phyloP scores from a whole-genome alignment of 2,888 invertebrate species.

The Uloborus plumipes region DNA sequence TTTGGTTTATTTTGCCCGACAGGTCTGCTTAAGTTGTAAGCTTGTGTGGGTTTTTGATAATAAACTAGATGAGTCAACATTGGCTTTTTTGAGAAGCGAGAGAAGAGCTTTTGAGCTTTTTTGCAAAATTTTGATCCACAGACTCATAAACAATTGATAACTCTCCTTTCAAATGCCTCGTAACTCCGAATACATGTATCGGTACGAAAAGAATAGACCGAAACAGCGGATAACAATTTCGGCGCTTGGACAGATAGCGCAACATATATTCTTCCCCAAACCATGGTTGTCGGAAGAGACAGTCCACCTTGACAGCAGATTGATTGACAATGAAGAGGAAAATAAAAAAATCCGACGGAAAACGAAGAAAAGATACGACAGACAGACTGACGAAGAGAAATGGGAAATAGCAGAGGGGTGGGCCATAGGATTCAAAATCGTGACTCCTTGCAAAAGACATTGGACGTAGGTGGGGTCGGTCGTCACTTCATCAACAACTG shows the following conservation, averaged over 20 bases:
- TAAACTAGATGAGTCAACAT: too few relatives aligned
- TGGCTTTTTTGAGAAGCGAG: too few relatives aligned
- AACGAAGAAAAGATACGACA: conserved; percentile 25
- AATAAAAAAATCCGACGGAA: conserved; percentile 16
- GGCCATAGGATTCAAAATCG: conserved; percentile 44
- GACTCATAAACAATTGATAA: too few relatives aligned
- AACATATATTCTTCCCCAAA: too few relatives aligned
- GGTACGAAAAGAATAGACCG: too few relatives aligned
- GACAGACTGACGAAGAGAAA: conserved; percentile 38
- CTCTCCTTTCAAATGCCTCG: too few relatives aligned
- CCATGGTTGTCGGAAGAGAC: conserved; percentile 34
- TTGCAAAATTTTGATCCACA: too few relatives aligned
- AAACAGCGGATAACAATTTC: neutral
- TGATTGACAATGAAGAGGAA: conserved; percentile 49
- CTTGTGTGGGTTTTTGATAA: too few relatives aligned
- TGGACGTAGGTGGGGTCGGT: conserved; percentile 43
- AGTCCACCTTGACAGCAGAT: conserved; percentile 41
- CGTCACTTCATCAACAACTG: conserved; percentile 58
- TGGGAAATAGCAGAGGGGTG: conserved; percentile 1
- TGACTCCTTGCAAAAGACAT: conserved; percentile 43
- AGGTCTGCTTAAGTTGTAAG: too few relatives aligned
- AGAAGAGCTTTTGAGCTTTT: too few relatives aligned
- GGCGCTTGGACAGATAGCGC: neutral
- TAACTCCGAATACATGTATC: too few relatives aligned
- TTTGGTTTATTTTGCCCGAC: too few relatives aligned